Percentiles rank a stretch among this genome's conserved stretches.
Evolutionary conservation across 1,140 invertebrate species (phyloP).

Genomic region (Scaptomyza montana): DNA sequence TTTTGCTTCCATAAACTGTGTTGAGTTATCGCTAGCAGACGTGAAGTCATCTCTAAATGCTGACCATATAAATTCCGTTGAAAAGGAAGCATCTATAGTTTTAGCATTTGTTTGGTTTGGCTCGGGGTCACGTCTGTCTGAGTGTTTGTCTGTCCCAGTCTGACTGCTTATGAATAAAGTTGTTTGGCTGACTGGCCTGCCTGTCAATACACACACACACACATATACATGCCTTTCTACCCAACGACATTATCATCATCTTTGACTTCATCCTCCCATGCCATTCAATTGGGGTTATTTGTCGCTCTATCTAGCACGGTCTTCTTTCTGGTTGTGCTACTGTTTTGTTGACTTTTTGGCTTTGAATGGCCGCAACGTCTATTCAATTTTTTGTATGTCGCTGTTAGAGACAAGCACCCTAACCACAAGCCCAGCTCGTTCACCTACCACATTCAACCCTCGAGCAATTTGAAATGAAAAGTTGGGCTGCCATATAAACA

Average conservation of each 20-base stretch:
- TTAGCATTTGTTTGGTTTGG: slow-evolving; percentile 54
- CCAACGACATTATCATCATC: slow-evolving; percentile 7
- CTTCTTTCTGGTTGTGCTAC: slow-evolving; percentile 21
- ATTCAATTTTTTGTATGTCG: slow-evolving; percentile 73
- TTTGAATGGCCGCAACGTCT: slow-evolving; percentile 71
- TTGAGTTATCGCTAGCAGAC: slow-evolving; percentile 78
- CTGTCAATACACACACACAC: slow-evolving; percentile 66
- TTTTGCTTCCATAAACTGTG: slow-evolving; percentile 60
- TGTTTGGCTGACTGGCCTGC: slow-evolving; percentile 53
- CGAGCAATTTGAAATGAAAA: slow-evolving; percentile 77
- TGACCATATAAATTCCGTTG: slow-evolving; percentile 38
- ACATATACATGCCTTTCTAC: slow-evolving; percentile 1
- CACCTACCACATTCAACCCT: slow-evolving; percentile 24
- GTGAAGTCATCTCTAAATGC: slow-evolving; percentile 73
- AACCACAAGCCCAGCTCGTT: neutral
- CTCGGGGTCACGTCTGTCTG: slow-evolving; percentile 63
- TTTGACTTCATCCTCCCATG: neutral
- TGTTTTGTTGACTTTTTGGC: slow-evolving; percentile 77
- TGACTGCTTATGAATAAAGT: slow-evolving; percentile 80
- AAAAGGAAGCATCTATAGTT: slow-evolving; percentile 2
- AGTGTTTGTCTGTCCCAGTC: slow-evolving; percentile 32
- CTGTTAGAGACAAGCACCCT: slow-evolving; percentile 54
- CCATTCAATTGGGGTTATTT: slow-evolving; percentile 81
- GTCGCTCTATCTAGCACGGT: slow-evolving; percentile 73
- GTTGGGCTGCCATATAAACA: slow-evolving; percentile 70